These are phyloP conservation scores for Leptoclinus maculatus DNA, from an alignment of 2,797 vertebrate species.

Conservation along the genomic window DNA sequence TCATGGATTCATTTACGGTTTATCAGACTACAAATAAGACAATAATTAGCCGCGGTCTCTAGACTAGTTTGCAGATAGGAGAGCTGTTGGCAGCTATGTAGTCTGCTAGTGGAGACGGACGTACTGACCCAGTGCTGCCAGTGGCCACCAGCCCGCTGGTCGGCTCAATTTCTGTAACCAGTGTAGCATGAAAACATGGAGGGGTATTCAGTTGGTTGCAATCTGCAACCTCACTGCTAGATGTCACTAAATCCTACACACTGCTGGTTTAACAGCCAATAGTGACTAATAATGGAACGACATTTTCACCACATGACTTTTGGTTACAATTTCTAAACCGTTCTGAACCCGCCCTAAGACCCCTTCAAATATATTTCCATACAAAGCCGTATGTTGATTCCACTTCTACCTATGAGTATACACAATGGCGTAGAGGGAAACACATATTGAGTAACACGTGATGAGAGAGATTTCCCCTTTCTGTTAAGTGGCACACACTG, in stretches of 20 bases:
- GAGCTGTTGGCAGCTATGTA: too few species aligned
- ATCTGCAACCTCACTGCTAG: too few species aligned
- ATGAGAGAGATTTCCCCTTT: not conserved
- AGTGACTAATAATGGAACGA: not conserved
- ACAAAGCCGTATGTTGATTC: not conserved
- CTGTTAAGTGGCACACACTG: not conserved
- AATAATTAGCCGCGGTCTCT: not conserved
- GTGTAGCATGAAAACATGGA: not conserved
- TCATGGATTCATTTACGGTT: accelerated
- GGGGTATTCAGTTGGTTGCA: not conserved
- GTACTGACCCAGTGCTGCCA: too few species aligned
- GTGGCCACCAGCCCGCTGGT: too few species aligned
- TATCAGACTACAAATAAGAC: not conserved
- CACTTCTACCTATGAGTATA: too few species aligned
- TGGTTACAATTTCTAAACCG: not conserved
- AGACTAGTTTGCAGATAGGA: too few species aligned
- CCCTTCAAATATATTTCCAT: not conserved
- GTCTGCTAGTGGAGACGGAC: too few species aligned
- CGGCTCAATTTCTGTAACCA: too few species aligned
- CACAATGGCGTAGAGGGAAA: not conserved
- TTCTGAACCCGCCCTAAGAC: not conserved
- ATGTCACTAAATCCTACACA: too few species aligned
- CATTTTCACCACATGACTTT: not conserved
- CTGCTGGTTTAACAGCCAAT: not conserved
- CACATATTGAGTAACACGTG: conserved; percentile 1